A percentile compares a stretch with the other conserved stretches of the same genome.
Conservation (phyloP, 1,140 invertebrate species). For the Orius laevigatus region DNA sequence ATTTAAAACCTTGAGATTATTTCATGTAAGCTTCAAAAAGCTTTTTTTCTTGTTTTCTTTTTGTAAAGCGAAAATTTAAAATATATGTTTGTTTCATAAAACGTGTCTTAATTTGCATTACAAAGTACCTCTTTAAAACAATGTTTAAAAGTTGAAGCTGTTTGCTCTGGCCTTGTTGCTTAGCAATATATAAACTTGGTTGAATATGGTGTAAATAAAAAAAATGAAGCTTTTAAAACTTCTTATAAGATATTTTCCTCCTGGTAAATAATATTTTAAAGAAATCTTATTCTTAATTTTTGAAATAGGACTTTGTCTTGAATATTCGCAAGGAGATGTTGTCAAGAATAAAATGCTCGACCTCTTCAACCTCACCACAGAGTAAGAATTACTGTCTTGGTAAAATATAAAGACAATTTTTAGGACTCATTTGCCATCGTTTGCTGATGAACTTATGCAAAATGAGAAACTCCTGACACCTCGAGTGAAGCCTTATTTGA, state of each 20-base stretch:
- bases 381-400: slow-evolving; percentile 29
- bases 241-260: slow-evolving; percentile 48
- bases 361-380: slow-evolving; percentile 36
- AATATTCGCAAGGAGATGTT: slow-evolving; percentile 36
- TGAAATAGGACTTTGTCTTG: slow-evolving; percentile 35
- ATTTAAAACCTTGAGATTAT: no score
- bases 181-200: no score
- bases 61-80: neutral
- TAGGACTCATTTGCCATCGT: slow-evolving; percentile 37
- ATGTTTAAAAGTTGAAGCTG: neutral
- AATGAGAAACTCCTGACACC: slow-evolving; percentile 36
- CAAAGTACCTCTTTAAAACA: neutral
- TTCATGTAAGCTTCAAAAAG: neutral
- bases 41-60: neutral
- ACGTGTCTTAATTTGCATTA: neutral
- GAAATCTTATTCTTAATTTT: slow-evolving; percentile 8
- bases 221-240: slow-evolving; percentile 50
- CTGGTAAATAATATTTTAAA: slow-evolving; percentile 26
- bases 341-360: slow-evolving; percentile 44
- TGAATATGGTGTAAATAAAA: neutral
- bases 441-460: slow-evolving; percentile 32
- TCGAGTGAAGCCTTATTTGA: slow-evolving; percentile 35
- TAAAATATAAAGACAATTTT: slow-evolving; percentile 14
- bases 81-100: neutral
- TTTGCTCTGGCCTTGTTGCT: neutral